Conservation (phyloP, 37 sponge, comb jelly and placozoan species). For the Geodia barretti region DNA sequence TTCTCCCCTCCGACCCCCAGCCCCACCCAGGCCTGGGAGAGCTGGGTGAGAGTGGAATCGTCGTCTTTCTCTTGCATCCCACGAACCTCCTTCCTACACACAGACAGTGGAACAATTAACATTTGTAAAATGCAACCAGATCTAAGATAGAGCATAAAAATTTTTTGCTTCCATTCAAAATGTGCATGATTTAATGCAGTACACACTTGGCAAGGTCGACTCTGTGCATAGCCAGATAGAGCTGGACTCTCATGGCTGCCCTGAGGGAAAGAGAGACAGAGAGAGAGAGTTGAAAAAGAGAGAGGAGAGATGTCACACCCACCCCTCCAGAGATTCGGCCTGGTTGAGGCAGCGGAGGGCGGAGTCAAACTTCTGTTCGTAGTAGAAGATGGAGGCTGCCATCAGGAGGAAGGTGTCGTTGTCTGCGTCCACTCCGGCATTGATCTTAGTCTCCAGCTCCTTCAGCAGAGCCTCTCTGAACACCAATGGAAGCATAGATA, state of each 20-base stretch:
- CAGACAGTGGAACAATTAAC: too few species aligned
- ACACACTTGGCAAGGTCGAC: constrained; percentile 95
- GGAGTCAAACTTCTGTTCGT: constrained; percentile 80
- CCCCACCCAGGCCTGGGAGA: constrained; percentile 93
- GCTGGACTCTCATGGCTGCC: constrained; percentile 84
- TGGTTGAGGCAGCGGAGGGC: constrained; percentile 81
- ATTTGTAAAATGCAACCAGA: neutral
- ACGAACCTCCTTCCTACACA: constrained; percentile 88
- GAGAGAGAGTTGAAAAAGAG: neutral
- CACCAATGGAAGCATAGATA: neutral
- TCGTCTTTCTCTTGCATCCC: constrained; percentile 96
- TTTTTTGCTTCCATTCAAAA: neutral
- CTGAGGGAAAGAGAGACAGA: constrained; percentile 28
- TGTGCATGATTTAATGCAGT: too few species aligned
- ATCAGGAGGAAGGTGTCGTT: constrained; percentile 81
- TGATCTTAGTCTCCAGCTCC: constrained; percentile 69
- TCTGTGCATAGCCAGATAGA: constrained; percentile 85
- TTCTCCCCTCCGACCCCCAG: constrained; percentile 93
- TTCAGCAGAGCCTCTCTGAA: constrained; percentile 63
- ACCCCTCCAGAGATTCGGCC: constrained; percentile 86
- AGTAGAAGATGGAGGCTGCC: constrained; percentile 77
- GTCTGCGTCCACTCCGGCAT: constrained; percentile 69
- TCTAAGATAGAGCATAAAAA: neutral
- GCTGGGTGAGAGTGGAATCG: constrained; percentile 93
- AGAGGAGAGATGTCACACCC: neutral